A percentile compares a stretch with the other conserved stretches of the same genome.
These are phyloP conservation scores for Nothobranchius kuhntae DNA, from an alignment of 2,113 vertebrate species.

Conservation along the genomic window DNA sequence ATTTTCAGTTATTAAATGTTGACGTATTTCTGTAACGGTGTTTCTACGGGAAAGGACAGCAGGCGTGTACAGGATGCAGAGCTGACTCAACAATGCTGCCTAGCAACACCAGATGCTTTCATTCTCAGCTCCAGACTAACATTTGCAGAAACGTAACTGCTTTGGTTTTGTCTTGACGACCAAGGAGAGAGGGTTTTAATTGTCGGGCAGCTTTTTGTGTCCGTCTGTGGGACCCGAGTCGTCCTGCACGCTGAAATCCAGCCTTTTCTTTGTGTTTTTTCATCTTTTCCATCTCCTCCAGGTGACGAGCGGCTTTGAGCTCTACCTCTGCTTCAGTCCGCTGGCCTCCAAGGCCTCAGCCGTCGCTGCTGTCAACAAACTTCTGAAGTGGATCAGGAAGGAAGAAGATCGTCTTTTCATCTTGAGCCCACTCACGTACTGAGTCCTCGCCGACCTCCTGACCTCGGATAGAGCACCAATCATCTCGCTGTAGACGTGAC, in stretches of 20 bases:
- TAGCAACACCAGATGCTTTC: too few species aligned
- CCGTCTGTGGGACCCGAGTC: background rate
- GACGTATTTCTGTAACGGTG: too few species aligned
- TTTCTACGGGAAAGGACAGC: too few species aligned
- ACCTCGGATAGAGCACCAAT: conserved; percentile 2
- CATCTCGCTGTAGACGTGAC: conserved; percentile 2
- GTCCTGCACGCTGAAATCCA: background rate
- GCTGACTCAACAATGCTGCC: too few species aligned
- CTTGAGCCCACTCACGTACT: conserved; percentile 92
- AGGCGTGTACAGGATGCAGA: too few species aligned
- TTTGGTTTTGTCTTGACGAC: background rate
- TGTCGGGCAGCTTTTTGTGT: background rate
- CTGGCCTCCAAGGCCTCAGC: conserved; percentile 91
- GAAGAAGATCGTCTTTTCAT: conserved; percentile 98
- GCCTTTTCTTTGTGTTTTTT: accelerated
- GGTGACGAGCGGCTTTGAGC: conserved; percentile 96
- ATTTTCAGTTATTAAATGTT: too few species aligned
- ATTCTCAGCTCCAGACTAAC: too few species aligned
- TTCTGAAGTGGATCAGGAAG: conserved; percentile 98
- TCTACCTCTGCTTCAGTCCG: conserved; percentile 96
- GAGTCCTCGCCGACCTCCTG: conserved; percentile 52
- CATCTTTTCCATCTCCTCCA: conserved; percentile 46
- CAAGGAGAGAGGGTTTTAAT: background rate
- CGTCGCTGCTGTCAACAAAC: conserved; percentile 87
- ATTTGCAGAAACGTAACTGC: too few species aligned